Evolutionary conservation across 1,140 invertebrate genomes (phyloP), one percentile per base, ranked within the genome.

Genomic region (Aphis craccivora): DNA sequence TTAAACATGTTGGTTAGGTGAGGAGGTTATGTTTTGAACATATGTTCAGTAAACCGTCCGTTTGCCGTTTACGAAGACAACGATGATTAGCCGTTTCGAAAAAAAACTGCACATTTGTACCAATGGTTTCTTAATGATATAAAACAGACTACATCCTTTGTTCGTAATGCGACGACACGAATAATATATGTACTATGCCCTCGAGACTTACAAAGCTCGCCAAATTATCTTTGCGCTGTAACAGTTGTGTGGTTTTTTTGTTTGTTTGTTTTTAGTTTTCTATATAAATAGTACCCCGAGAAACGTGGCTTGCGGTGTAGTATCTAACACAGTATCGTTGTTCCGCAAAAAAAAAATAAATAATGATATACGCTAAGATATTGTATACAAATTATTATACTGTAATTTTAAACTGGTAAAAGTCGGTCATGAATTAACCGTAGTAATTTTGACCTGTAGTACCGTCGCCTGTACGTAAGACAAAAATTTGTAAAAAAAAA

Each of bases 141-240:
- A 51, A 55, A 89, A 89, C 48, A 53, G 48, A 89, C n/a, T 89
- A 22, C 9, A 25, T 55, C 4, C 87, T 53, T 88, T 88, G 87
- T 88, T 88, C 7, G 48, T 89, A 25, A 55, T 37, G 30, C 18
- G 48, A 89, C n/a, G 87, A 89, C 87, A 37, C 51, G n/a, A 37
- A 53, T 53, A 51, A 35, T 88, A 35, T 87, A 51, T 48, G 25
- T 35, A 51, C 20, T 51, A 51, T 51, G 45, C 40, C 84, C 40
- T 86, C 23, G 84, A 43, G 30, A n/a, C 87, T 51, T 51, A 88
- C 84, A 86, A 86, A 51, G 45, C 45, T 88, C 30, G 30, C 45
- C n/a, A 88, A 88, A 88, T 51, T 51, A 48, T 88, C 30, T 88
- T 35, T 51, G 30, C n/a, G 20, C 45, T 7, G 20, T 88, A 35